Percentiles rank a stretch among this genome's conserved stretches.
These are phyloP conservation scores for Nemopilema nomurai DNA, from an alignment of 30 jellyfish, hydroid and myxozoan genomes.

Conservation along the genomic window DNA sequence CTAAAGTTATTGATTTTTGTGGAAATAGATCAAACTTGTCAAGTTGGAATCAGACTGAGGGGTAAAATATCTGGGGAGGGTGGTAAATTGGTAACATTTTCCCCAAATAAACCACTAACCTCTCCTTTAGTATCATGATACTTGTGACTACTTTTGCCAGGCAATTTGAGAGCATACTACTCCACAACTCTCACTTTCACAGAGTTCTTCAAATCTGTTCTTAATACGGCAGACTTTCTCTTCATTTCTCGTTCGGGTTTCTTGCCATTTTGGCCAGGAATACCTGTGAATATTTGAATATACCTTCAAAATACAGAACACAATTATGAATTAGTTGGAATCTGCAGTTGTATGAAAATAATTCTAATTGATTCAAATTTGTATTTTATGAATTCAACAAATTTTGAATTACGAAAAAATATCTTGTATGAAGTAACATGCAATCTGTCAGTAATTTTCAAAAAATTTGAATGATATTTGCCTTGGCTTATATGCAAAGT, in stretches of 20 bases:
- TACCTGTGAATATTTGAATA: slow-evolving; percentile 14
- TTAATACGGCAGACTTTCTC: neutral
- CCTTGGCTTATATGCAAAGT: neutral
- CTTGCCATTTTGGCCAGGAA: slow-evolving; percentile 1
- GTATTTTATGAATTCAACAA: neutral
- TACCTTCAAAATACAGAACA: neutral
- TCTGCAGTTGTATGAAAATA: neutral
- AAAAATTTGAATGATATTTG: neutral
- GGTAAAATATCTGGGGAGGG: neutral
- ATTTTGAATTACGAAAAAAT: neutral
- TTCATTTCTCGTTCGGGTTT: slow-evolving; percentile 9
- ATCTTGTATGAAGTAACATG: neutral
- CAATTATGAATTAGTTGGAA: neutral
- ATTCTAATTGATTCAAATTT: neutral
- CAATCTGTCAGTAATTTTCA: neutral
- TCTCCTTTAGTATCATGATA: slow-evolving; percentile 35
- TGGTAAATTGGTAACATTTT: neutral
- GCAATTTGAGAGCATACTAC: slow-evolving; percentile 26
- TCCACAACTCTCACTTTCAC: slow-evolving; percentile 12
- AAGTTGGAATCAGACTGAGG: neutral
- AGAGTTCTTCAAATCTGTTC: slow-evolving; percentile 12
- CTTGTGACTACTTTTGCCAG: slow-evolving; percentile 25
- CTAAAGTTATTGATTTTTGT: neutral
- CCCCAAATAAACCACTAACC: slow-evolving; percentile 8
- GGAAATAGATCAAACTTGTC: neutral